Base-by-base conservation (phyloP, 64 coral and sea anemone genomes). In the Astreopora myriophthalma region DNA sequence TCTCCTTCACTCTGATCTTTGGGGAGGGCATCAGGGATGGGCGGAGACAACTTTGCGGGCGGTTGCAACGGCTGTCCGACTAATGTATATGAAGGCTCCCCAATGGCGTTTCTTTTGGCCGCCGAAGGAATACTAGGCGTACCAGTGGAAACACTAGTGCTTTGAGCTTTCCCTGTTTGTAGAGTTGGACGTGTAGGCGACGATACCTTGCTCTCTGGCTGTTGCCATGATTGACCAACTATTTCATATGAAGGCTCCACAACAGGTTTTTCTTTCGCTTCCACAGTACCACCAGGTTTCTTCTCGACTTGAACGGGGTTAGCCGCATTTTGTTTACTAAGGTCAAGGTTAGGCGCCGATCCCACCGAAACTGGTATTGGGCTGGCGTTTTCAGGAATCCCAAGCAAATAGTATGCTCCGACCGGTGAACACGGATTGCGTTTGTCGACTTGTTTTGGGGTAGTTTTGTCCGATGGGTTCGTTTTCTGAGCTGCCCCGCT, bases 211-310 rank as follows among this genome's bases (percentile, higher is more conserved):
- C 63, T 81, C 4, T 3, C 51, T 62, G 78, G 78, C 48, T 55
- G 48, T 6, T 3, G 44, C 76, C 26, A 20, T 2, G 20, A 9
- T 64, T 80, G 48, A 34, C 76, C 76, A 80, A 80, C 34, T 38
- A 83, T 0, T 55, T 63, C 79, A 83, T 83, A 65, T 27, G 77
- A 81, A 61, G 77, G 25, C 7, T 83, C 79, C 32, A 19, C 57
- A 20, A 24, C 22, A 16, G 52, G 55, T n/a, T 9, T 73, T 20
- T 33, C 12, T 80, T 65, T 65, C 19, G 22, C 20, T 8, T 83
- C 49, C 8, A 35, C 17, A 37, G 34, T 9, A 3, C 0, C 6
- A 40, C 17, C 79, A 51, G 34, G 3, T 5, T 39, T 23, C 39
- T 39, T 39, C 19, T 7, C 71, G 2, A 71, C 68, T 74, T 74